A percentile compares a stretch with the other conserved stretches of the same genome.
Conservation (phyloP, 2,113 vertebrate species). For the Pomatorhinus ruficollis region DNA sequence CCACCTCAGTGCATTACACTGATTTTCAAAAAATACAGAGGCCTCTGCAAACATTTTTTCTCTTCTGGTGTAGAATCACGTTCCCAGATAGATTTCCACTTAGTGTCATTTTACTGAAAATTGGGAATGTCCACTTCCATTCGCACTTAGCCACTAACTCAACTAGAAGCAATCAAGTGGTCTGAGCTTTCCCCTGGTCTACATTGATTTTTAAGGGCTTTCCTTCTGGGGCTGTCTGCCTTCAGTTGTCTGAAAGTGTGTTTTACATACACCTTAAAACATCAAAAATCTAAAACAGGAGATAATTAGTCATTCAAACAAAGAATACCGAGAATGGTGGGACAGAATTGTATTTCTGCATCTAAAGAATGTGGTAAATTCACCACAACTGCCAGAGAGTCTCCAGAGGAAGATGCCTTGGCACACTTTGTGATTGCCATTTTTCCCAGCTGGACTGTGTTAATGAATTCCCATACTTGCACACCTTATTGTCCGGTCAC, state of each 20-base stretch:
- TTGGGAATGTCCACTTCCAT: neutral
- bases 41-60: neutral
- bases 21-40: neutral
- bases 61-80: neutral
- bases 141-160: neutral
- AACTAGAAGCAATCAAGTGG: neutral
- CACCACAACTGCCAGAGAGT: neutral
- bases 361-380: neutral
- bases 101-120: neutral
- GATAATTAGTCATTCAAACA: neutral
- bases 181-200: neutral
- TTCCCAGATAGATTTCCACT: neutral
- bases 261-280: too few relatives aligned
- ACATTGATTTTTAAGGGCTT: neutral
- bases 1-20: neutral
- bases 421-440: neutral
- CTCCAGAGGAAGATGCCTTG: neutral
- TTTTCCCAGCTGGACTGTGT: neutral
- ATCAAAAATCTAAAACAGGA: too few relatives aligned
- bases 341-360: neutral
- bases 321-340: neutral
- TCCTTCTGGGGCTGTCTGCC: neutral
- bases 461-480: neutral
- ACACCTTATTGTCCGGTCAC: neutral
- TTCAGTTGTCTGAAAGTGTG: neutral